These are phyloP conservation scores for Mormyrus proboscirostris DNA, from an alignment of 2,797 vertebrate genomes.

Conservation along the genomic window DNA sequence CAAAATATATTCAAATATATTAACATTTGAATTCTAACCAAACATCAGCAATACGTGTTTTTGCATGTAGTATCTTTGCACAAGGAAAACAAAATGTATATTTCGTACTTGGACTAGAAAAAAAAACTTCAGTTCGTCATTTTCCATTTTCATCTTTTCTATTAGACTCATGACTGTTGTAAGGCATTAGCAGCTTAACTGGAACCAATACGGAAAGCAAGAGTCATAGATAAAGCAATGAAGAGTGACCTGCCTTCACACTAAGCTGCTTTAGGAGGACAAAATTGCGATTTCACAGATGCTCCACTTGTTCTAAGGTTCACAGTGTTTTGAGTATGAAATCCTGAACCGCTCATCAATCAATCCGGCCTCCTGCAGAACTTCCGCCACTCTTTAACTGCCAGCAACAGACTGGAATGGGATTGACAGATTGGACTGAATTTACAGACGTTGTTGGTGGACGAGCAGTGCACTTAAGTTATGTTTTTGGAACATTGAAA, in stretches of 20 bases:
- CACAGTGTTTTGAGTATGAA: neutral
- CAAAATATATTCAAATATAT: neutral
- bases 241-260: neutral
- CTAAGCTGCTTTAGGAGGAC: neutral
- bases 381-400: neutral
- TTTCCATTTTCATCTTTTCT: neutral
- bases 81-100: neutral
- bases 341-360: neutral
- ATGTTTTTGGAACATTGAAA: neutral
- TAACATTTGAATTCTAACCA: neutral
- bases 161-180: neutral
- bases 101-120: conserved; percentile 1
- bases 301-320: neutral
- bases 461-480: neutral
- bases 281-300: neutral
- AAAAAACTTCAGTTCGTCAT: neutral
- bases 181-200: neutral
- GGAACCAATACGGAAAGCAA: neutral
- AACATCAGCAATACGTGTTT: neutral
- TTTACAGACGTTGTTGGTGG: neutral
- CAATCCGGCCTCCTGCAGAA: neutral
- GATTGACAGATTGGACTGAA: neutral
- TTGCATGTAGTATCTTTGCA: neutral
- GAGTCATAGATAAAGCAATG: neutral
- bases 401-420: neutral